Percentiles rank a stretch among this genome's conserved stretches.
phyloP scores from a whole-genome alignment of 2,797 vertebrate species.

The Caiman crocodilus region DNA sequence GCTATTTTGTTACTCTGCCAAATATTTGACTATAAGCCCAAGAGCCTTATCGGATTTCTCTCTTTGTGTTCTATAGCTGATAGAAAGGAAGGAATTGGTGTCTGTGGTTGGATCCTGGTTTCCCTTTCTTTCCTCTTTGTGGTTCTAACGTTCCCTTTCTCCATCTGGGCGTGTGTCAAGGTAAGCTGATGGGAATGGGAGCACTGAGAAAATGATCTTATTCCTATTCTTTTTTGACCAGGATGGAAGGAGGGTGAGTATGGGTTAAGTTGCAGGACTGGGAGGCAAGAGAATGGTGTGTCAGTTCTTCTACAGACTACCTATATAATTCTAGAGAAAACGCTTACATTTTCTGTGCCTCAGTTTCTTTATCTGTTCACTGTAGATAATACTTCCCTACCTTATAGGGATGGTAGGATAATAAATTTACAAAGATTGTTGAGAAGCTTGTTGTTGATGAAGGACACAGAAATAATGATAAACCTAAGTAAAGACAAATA shows the following conservation, averaged over 20 bases:
- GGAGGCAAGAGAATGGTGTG: not conserved
- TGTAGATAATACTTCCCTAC: not conserved
- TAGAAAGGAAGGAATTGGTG: conserved; percentile 77
- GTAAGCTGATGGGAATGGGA: conserved; percentile 73
- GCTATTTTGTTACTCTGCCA: not conserved
- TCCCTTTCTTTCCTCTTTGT: conserved; percentile 84
- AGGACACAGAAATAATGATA: not conserved
- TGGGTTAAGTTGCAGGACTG: not conserved
- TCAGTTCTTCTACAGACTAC: not conserved
- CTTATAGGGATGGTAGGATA: not conserved
- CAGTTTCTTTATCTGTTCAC: not conserved
- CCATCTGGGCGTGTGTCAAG: conserved; percentile 90
- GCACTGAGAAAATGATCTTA: not conserved
- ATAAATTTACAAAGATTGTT: not conserved
- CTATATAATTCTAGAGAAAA: not conserved
- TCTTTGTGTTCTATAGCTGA: conserved; percentile 76
- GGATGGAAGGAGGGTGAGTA: not conserved
- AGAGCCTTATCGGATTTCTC: not conserved
- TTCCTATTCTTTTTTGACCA: not conserved
- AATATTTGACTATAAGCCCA: not conserved
- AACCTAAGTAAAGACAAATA: not conserved
- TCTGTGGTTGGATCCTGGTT: conserved; percentile 86
- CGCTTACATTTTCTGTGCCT: not conserved
- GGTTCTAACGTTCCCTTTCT: conserved; percentile 84
- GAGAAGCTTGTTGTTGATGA: not conserved